phyloP scores from a whole-genome alignment of 1,140 invertebrate genomes.

The Bradysia coprophila region DNA sequence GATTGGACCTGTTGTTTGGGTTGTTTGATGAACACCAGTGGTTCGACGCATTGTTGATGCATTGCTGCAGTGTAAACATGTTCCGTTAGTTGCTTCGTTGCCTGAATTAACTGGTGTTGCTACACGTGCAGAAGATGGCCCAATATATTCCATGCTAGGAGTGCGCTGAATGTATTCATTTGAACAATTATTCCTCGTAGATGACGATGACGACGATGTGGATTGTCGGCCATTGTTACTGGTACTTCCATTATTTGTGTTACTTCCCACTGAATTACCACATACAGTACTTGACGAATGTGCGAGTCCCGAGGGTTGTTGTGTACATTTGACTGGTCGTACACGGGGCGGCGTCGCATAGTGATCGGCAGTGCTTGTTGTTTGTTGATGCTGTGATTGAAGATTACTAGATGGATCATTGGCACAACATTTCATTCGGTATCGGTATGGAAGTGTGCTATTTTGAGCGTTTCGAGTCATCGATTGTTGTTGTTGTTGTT shows the following conservation, averaged over 20 bases:
- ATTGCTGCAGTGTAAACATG: constrained; percentile 20
- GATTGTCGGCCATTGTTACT: neutral
- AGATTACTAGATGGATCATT: neutral
- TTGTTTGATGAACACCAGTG: constrained; percentile 22
- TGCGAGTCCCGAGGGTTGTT: neutral
- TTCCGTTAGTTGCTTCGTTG: neutral
- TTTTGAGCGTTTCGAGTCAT: constrained; percentile 7
- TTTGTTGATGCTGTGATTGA: neutral
- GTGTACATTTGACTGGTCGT: constrained; percentile 1
- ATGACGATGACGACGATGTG: neutral
- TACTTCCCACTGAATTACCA: neutral
- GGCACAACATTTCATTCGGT: constrained; percentile 16
- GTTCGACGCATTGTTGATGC: constrained; percentile 19
- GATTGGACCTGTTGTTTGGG: constrained; percentile 22
- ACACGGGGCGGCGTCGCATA: constrained; percentile 6
- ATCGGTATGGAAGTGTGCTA: constrained; percentile 7
- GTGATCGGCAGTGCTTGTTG: constrained; percentile 3
- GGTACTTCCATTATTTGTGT: neutral
- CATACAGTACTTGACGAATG: neutral
- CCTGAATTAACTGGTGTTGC: constrained; percentile 4
- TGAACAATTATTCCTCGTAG: neutral
- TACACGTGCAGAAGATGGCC: neutral
- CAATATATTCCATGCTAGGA: constrained; percentile 5
- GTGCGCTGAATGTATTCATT: constrained; percentile 3
- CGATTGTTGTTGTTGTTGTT: neutral